Evolutionary conservation across 2,888 invertebrate genomes (phyloP), one percentile per base, ranked within the genome.

Genomic region (Xestia xanthographa): DNA sequence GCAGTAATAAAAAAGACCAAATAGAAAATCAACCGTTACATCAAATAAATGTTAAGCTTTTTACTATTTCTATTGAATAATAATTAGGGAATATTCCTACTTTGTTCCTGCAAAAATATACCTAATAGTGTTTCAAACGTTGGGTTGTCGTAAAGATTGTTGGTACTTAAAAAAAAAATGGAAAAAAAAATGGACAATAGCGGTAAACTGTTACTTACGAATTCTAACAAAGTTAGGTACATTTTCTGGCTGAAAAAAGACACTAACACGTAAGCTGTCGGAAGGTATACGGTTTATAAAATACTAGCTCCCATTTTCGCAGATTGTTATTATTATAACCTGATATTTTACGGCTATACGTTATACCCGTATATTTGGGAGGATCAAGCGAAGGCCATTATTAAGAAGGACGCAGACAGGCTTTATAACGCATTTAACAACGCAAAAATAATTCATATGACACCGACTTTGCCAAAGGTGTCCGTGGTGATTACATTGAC

Each of bases 311-410:
- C 26, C 5, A 43, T 72, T 79, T 72, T 66, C 45, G 20, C 66
- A 66, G 20, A 38, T 79, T 50, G 56, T 34, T 60, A n/a, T 50
- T 66, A 79, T 43, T 56, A 67, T 50, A 75, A 62, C 67, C 56
- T 50, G 45, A 67, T 63, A 81, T 75, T 81, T 65, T 75, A 62
- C 22, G 60, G 11, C n/a, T 62, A 41, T 53, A 72, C 22, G 26
- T 72, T 66, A 79, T 22, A 41, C 22, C 41, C 38, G 14, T 60
- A 43, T 72, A 65, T 66, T 12, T 38, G 41, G 56, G 26, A 56
- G 56, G 22, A 48, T 75, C 26, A 70, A 62, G 41, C 12, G 14
- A 60, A 66, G 20, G 43, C 5, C 17, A 48, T 70, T 77, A n/a
- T 70, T 56, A 77, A 48, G 77, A 14, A 48, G 63, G 41, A 5